A percentile compares a stretch with the other conserved stretches of the same genome.
Evolutionary conservation across 2,888 invertebrate species (phyloP).

Genomic region (Saturnia pavonia): DNA sequence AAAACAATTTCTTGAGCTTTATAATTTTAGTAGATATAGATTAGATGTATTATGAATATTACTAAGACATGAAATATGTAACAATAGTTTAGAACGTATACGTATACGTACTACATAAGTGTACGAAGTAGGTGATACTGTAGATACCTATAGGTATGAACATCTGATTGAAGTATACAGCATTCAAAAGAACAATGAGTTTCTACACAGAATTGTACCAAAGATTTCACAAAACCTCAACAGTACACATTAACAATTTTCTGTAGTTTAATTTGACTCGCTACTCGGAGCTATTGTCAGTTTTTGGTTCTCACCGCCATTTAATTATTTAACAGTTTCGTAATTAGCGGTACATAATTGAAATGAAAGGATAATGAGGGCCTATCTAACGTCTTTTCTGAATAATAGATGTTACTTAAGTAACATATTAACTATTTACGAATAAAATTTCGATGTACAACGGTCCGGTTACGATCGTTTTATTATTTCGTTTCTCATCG

Average conservation of each 20-base stretch:
- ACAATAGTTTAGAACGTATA: too few species aligned
- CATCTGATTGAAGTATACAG: slow-evolving; percentile 21
- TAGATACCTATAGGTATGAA: slow-evolving; percentile 18
- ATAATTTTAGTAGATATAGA: not conserved
- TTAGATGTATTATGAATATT: not conserved
- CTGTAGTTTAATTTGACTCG: slow-evolving; percentile 53
- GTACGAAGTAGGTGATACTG: not conserved
- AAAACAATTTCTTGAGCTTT: too few species aligned
- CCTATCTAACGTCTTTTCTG: slow-evolving; percentile 52
- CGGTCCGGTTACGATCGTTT: slow-evolving; percentile 30
- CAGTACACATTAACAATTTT: slow-evolving; percentile 47
- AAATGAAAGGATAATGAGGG: slow-evolving; percentile 71
- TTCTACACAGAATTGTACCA: slow-evolving; percentile 38
- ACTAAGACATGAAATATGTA: not conserved
- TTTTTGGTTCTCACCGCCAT: slow-evolving; percentile 73
- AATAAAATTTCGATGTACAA: slow-evolving; percentile 44
- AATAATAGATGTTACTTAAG: slow-evolving; percentile 62
- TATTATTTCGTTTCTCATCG: slow-evolving; percentile 49
- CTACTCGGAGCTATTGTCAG: slow-evolving; percentile 67
- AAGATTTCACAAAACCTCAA: slow-evolving; percentile 49
- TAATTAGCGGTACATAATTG: slow-evolving; percentile 72
- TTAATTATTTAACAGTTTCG: slow-evolving; percentile 70
- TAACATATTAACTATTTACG: slow-evolving; percentile 49
- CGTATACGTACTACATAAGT: not conserved
- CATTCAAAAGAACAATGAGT: slow-evolving; percentile 45